Base-by-base conservation (phyloP, 2,797 vertebrate genomes). In the Alectoris magna region DNA sequence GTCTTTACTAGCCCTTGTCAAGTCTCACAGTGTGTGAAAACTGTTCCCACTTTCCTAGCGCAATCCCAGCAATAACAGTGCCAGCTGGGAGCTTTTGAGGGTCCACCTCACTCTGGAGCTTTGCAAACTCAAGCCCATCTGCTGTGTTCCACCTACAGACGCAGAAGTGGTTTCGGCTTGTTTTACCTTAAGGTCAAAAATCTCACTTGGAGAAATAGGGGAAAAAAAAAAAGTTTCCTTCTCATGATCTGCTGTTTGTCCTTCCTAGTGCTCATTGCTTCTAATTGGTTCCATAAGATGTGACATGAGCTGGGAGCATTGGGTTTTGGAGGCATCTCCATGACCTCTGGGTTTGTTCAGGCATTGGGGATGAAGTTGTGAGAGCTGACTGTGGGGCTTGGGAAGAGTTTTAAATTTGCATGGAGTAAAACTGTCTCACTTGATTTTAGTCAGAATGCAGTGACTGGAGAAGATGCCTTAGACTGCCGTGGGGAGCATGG, bases 281-380 rank as follows among this genome's bases (percentile, higher is more conserved):
- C 80, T 63, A 72, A 62, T 81, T 81, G 31, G 38, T 63, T 94
- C 67, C 67, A 68, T 76, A 92, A 95, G 49, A 73, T 63, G 19
- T 66, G 81, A n/a, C 29, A 24, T 71, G 71, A 62, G 26, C 27
- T 67, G 43, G 43, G 39, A 56, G 51, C 26, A 36, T 34, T 53
- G 67, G 22, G 27, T 49, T 53, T 53, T 29, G 62, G 49, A 9
- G 55, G 15, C 36, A 80, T 16, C 16, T 83, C 44, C 0, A 0
- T 51, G 1, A 6, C 62, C 31, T 43, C n/a, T 59, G 67, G 14
- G 15, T 69, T 93, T 86, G 38, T 38, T 67, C 6, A 75, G 63
- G 15, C 2, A 3, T 21, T 31, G 43, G 44, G 60, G 73, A 77
- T n/a, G 29, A 75, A 24, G 6, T 23, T 69, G 34, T 34, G 71